Evolutionary conservation across 53 echinoderm and acorn worm genomes (phyloP).

Genomic region (Crossaster papposus): DNA sequence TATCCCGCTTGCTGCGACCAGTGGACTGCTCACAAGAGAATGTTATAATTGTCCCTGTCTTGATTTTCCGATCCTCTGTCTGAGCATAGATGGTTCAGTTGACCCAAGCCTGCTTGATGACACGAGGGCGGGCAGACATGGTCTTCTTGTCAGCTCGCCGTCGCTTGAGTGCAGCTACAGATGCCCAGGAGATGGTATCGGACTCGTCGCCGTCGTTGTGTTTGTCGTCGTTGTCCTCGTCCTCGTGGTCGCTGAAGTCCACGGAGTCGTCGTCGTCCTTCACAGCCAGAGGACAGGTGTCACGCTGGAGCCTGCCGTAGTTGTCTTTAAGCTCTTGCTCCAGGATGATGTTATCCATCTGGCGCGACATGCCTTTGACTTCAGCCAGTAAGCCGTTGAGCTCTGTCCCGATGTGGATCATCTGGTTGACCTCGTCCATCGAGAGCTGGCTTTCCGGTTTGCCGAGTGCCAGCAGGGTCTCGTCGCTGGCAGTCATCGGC

Average conservation of each 20-base stretch:
- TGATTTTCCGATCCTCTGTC: neutral
- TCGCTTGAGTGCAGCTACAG: neutral
- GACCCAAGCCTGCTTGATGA: neutral
- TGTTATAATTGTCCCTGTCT: neutral
- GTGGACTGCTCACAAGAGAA: slow-evolving; percentile 7
- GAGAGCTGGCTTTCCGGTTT: slow-evolving; percentile 9
- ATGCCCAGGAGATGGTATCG: slow-evolving; percentile 32
- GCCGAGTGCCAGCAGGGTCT: neutral
- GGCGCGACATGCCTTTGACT: slow-evolving; percentile 22
- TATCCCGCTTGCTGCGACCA: neutral
- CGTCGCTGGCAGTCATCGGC: neutral
- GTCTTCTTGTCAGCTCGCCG: neutral
- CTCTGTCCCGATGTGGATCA: slow-evolving; percentile 7
- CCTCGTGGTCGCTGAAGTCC: slow-evolving; percentile 23
- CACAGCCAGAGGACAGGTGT: neutral
- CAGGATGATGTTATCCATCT: slow-evolving; percentile 16
- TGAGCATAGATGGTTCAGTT: neutral
- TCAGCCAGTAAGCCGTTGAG: slow-evolving; percentile 10
- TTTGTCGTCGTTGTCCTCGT: too few relatives aligned
- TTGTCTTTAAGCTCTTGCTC: neutral
- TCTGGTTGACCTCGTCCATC: slow-evolving; percentile 11
- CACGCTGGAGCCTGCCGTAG: neutral
- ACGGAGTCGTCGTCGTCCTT: slow-evolving; percentile 12
- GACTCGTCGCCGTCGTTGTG: slow-evolving; percentile 6
- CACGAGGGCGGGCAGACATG: slow-evolving; percentile 8